Base-by-base conservation (phyloP, 2,113 vertebrate genomes). In the Rhinolophus sinicus region DNA sequence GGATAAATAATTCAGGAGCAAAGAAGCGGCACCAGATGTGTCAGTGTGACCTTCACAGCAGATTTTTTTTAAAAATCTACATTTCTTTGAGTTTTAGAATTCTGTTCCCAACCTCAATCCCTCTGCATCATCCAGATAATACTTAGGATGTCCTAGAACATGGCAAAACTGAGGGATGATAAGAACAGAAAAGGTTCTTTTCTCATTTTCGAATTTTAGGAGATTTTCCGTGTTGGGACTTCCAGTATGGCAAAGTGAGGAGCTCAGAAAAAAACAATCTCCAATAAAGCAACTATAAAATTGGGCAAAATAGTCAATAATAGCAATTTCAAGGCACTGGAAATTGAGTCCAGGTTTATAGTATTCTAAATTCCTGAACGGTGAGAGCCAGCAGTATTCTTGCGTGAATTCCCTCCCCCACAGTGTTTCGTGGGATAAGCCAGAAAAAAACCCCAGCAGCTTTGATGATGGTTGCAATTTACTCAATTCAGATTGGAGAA, bases 351-450 rank as follows among this genome's bases (percentile, higher is more conserved):
- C 38, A 91, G 3, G 2, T 24, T 91, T 81, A 91, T 6, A 73
- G 3, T 85, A 28, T 78, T 65, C 33, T 90, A 73, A 77, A 60
- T 5, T 38, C 54, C 21, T 69, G 5, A 83, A 22, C 10, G 56
- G 28, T 30, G 35, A 82, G 12, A 44, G 0, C 7, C 38, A 75
- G 24, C 0, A 0, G 13, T 0, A 33, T 58, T 72, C 14, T 47
- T 91, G 2, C 28, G 24, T n/a, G 2, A 75, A 50, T 24, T 58
- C 21, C 4, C 26, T 8, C 18, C 5, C 58, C 16, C 8, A 16
- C 35, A 58, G 13, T 28, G 60, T 62, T 62, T 30, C 2, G 60
- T 64, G 60, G 26, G 28, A 64, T 64, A 64, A 30, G 5, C 26
- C 60, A 64, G 28, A 24, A 60, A 56, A 56, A 60, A 60, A 54